Conservation (phyloP, 2,797 vertebrate species). For the Rhabdomys pumilio region DNA sequence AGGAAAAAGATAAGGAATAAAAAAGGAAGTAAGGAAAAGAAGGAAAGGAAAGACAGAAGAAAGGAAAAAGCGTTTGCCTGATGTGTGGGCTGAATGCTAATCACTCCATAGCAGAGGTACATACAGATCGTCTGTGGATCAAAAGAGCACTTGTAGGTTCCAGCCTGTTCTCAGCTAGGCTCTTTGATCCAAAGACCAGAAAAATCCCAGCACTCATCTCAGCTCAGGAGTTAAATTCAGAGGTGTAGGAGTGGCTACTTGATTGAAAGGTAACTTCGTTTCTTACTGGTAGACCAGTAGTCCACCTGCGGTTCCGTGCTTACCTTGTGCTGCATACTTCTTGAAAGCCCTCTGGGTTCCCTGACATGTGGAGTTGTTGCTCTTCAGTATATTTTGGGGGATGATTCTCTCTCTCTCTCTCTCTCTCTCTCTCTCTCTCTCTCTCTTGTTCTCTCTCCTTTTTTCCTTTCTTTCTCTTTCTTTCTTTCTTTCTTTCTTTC, state of each 20-base stretch:
- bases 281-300: neutral
- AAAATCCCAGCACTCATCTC: constrained; percentile 53
- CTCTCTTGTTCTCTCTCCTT: too few species aligned
- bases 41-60: neutral
- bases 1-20: too few species aligned
- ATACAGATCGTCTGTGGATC: constrained; percentile 22
- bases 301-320: neutral
- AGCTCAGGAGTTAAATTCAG: constrained; percentile 3
- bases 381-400: neutral
- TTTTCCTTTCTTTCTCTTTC: too few species aligned
- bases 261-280: constrained; percentile 58
- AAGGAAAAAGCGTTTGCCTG: neutral
- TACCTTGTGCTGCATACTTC: neutral
- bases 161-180: neutral
- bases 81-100: neutral
- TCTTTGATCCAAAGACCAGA: constrained; percentile 61
- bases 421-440: too few species aligned
- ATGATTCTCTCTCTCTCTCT: too few species aligned
- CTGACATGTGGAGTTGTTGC: neutral
- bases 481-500: too few species aligned
- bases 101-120: neutral
- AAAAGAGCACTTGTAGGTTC: neutral
- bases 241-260: constrained; percentile 49
- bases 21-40: too few species aligned
- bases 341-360: neutral